Conservation (phyloP, 2,113 vertebrate species). For the Calypte anna region DNA sequence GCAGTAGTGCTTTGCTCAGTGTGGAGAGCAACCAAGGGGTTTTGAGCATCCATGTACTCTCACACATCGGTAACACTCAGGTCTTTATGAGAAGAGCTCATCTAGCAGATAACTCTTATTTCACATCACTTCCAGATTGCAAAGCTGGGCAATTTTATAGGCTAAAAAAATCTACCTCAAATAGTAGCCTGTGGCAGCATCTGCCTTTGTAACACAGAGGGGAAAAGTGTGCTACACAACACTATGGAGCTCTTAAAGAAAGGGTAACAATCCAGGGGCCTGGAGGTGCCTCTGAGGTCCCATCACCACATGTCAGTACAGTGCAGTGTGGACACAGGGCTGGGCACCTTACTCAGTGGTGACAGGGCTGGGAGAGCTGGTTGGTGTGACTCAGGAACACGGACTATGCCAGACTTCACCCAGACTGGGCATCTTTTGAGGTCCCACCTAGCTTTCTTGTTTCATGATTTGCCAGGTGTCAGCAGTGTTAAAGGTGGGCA, state of each 20-base stretch:
- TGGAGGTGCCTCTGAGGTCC: background rate
- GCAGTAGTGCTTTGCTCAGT: background rate
- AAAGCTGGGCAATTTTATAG: background rate
- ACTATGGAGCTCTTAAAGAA: background rate
- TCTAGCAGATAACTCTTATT: background rate
- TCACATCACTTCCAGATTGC: background rate
- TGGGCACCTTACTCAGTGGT: background rate
- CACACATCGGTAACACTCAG: background rate
- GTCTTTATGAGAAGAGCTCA: background rate
- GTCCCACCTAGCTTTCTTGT: background rate
- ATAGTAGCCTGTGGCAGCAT: background rate
- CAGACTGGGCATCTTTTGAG: background rate
- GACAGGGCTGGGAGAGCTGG: background rate
- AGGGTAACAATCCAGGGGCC: background rate
- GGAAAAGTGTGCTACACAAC: background rate
- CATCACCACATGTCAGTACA: background rate
- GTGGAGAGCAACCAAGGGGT: background rate
- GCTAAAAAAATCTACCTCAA: background rate
- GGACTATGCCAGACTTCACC: background rate
- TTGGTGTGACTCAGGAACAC: accelerated
- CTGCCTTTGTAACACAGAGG: background rate
- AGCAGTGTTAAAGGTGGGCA: background rate
- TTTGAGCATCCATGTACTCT: background rate
- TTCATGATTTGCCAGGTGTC: background rate
- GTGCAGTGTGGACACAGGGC: background rate